Evolutionary conservation across 92 coral and sea anemone genomes (phyloP), one percentile per base, ranked within the genome.

Genomic region (Epizoanthus fatuus): DNA sequence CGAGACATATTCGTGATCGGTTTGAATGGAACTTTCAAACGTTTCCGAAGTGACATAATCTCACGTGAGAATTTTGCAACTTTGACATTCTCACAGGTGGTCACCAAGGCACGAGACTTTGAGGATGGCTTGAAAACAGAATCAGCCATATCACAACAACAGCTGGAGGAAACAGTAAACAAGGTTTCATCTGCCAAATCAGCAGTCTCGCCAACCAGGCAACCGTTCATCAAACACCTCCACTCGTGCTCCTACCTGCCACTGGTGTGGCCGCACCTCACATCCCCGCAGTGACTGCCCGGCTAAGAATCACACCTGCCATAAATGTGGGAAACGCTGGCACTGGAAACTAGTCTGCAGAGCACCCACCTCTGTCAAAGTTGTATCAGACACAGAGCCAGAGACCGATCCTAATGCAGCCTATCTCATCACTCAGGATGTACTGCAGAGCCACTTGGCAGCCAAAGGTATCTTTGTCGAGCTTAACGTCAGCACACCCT

Each of bases 1-100:
- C 54, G 91, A 19, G 93, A 86, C 75, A 86, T 81, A 38, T 89
- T 89, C 80, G 93, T 92, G 17, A 92, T 86, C 68, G 91, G 95
- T 64, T 73, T 92, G 60, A 92, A 75, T 74, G 95, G 86, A 53
- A 81, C 91, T 12, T 92, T 76, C 75, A 88, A 80, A 66, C 69
- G 86, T 77, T 91, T 91, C 45, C 84, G 91, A 49, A 77, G 86
- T 76, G 89, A 83, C 72, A 39, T 87, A 20, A 91, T 87, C 44
- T 75, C 86, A 54, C 82, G 65, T 62, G 91, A 91, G 44, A 68
- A 83, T 81, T 83, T 91, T 54, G 58, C 66, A 5, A 32, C 85
- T 29, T 79, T 88, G 68, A 92, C 85, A 15, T 85, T 91, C 54
- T 75, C 88, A 19, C 91, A 88, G 74, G 88, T 88, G 16, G 45